Evolutionary conservation across 30 jellyfish, hydroid and myxozoan genomes (phyloP), one percentile per base, ranked within the genome.

Genomic region (Aurelia sp.): DNA sequence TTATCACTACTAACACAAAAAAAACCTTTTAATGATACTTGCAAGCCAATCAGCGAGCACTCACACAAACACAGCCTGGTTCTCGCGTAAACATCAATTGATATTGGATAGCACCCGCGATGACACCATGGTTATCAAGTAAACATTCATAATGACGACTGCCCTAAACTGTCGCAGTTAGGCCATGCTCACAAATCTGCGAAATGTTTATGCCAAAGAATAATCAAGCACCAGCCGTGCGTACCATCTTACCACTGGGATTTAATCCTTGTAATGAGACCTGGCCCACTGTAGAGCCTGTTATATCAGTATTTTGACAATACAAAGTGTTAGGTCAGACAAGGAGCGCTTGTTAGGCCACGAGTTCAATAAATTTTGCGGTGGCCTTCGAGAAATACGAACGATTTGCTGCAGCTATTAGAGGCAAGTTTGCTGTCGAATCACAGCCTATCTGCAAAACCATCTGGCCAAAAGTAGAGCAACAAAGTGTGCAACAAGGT

Each of bases 241-340:
- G 72, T 19, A 19, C 55, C 21, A 19, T 33, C n/a, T 63, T 15
- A 31, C 47, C 66, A 50, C 19, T 19, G 22, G 66, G 22, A 41
- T 57, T 31, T 65, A 79, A 79, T 79, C 35, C 67, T 17, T 58
- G 73, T 79, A 63, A 79, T 79, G 66, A 21, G 41, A 61, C 55
- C 89, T 40, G 81, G 80, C 78, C 72, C 65, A 17, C 16, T 18
- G 40, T 47, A 8, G 48, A 61, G 89, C 58, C 40, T 77, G 62
- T 22, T 13, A 76, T 76, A 76, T 76, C 67, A 60, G 73, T 60
- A 30, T 76, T 76, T 59, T 62, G 24, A 76, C 50, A 76, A 76
- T 76, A 76, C 18, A 72, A 76, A 31, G 76, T 22, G 87, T 76
- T 74, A 76, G 87, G 87, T 76, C 87, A 76, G 87, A 76, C 87